Conservation (phyloP, 1,140 invertebrate genomes). For the Drosophila parvula region DNA sequence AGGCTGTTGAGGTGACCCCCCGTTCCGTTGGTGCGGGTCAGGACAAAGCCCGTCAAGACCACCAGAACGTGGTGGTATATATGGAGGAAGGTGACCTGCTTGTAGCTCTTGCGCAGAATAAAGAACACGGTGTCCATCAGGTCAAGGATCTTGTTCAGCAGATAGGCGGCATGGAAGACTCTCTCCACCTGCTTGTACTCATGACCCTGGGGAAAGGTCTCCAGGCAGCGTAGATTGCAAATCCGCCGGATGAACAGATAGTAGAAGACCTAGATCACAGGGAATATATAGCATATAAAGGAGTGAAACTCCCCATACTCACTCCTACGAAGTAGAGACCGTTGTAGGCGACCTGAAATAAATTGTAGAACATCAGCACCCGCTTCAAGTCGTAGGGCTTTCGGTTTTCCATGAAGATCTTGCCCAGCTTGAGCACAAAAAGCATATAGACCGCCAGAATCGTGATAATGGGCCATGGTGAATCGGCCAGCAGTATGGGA, state of each 20-base stretch:
- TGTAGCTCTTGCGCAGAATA: conserved; percentile 92
- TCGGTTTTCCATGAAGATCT: conserved; percentile 52
- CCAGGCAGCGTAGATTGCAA: conserved; percentile 59
- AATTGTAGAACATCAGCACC: conserved; percentile 50
- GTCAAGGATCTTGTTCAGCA: conserved; percentile 84
- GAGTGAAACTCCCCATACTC: conserved; percentile 6
- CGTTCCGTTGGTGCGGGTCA: conserved; percentile 66
- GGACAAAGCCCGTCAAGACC: conserved; percentile 11
- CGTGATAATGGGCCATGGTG: conserved; percentile 50
- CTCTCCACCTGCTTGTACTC: conserved; percentile 51
- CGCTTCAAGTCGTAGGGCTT: conserved; percentile 52
- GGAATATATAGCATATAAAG: too few species aligned
- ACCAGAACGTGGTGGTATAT: conserved; percentile 91
- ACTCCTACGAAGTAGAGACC: conserved; percentile 45
- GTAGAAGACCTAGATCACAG: conserved; percentile 48
- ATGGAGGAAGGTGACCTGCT: conserved; percentile 93
- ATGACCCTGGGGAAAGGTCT: conserved; percentile 53
- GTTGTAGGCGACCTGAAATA: conserved; percentile 58
- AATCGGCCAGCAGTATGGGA: conserved; percentile 38
- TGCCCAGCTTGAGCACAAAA: conserved; percentile 65
- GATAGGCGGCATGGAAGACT: conserved; percentile 49
- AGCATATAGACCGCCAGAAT: conserved; percentile 49
- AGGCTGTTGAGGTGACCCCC: conserved; percentile 90
- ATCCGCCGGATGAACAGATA: conserved; percentile 47
- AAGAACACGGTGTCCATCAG: conserved; percentile 92